phyloP scores from a whole-genome alignment of 1,140 invertebrate genomes.

The Drosophila kohkoa region DNA sequence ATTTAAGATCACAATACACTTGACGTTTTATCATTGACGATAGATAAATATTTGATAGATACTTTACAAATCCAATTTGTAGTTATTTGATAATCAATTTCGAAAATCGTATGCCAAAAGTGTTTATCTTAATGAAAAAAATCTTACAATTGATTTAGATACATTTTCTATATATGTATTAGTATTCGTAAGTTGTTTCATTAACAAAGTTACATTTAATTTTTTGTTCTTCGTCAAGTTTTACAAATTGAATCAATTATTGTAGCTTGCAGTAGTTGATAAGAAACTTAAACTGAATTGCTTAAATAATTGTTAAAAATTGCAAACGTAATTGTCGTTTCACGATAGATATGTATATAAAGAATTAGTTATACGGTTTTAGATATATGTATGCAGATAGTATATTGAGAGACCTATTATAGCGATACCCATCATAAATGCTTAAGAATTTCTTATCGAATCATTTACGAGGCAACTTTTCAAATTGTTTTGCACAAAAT shows the following conservation, averaged over 20 bases:
- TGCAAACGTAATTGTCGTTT: constrained; percentile 79
- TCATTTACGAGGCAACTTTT: constrained; percentile 66
- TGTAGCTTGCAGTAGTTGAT: constrained; percentile 76
- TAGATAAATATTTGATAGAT: constrained; percentile 10
- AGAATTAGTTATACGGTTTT: constrained; percentile 41
- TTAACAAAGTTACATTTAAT: constrained; percentile 22
- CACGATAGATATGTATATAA: constrained; percentile 49
- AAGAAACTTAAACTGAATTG: constrained; percentile 76
- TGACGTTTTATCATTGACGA: constrained; percentile 19
- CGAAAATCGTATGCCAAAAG: constrained; percentile 76
- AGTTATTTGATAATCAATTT: constrained; percentile 48
- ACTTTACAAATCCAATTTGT: constrained; percentile 4
- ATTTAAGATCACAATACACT: constrained; percentile 62
- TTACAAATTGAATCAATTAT: constrained; percentile 74
- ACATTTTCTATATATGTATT: constrained; percentile 47
- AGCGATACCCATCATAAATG: constrained; percentile 74
- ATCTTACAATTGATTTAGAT: constrained; percentile 63
- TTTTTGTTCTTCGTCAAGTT: constrained; percentile 31
- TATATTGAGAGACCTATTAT: constrained; percentile 50
- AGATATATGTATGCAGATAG: constrained; percentile 38
- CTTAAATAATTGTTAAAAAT: constrained; percentile 82
- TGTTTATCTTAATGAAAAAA: constrained; percentile 84
- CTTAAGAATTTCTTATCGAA: constrained; percentile 35
- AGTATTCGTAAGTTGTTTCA: constrained; percentile 34
- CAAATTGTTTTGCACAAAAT: constrained; percentile 63